Percentiles rank a stretch among this genome's conserved stretches.
phyloP scores from a whole-genome alignment of 2,888 invertebrate species.

The Candidula unifasciata region DNA sequence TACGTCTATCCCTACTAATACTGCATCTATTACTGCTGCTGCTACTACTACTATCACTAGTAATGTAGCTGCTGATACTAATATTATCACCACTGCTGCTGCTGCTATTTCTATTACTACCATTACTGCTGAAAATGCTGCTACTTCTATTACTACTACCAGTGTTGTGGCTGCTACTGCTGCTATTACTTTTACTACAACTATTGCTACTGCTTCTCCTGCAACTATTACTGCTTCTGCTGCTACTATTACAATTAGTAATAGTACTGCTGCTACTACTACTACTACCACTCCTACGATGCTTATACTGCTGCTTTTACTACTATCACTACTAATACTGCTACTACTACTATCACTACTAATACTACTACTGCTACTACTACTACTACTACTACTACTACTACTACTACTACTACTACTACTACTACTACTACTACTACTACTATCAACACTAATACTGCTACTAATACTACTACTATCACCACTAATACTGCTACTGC shows the following conservation, averaged over 20 bases:
- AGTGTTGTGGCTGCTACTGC: neutral
- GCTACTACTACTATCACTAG: conserved; percentile 1
- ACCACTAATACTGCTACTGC: conserved; percentile 17
- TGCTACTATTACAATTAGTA: neutral
- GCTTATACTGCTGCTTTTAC: no score
- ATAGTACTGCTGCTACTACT: neutral
- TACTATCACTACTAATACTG: neutral
- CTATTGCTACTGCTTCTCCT: conserved; percentile 3
- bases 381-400: conserved; percentile 37
- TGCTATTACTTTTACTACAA: neutral
- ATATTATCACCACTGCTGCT: neutral
- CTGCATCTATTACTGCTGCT: neutral
- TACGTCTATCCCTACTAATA: conserved; percentile 19
- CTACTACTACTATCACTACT: neutral
- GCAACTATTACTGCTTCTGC: neutral
- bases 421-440: conserved; percentile 37
- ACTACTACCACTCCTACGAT: neutral
- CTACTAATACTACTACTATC: neutral
- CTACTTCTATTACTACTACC: neutral
- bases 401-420: conserved; percentile 37
- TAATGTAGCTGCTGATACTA: conserved; percentile 11
- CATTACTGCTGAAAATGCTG: neutral
- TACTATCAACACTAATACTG: neutral
- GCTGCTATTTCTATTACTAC: neutral
- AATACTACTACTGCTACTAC: neutral